Conservation (phyloP, 2,113 vertebrate species). For the Chloebia gouldiae region DNA sequence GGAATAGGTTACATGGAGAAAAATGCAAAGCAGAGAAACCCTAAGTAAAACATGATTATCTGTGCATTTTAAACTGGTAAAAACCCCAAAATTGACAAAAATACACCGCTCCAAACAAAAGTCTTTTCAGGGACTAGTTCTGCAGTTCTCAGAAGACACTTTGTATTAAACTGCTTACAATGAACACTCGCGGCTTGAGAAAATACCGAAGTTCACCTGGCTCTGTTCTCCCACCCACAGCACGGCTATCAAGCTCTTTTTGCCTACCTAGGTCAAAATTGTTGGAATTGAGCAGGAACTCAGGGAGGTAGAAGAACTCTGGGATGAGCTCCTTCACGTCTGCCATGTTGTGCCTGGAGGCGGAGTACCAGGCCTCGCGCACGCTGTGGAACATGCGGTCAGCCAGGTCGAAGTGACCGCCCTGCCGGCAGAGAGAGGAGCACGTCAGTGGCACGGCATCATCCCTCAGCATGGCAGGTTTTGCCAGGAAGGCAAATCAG, state of each 20-base stretch:
- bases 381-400: slow-evolving; percentile 99
- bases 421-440: slow-evolving; percentile 70
- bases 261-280: slow-evolving; percentile 94
- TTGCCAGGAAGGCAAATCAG: not conserved
- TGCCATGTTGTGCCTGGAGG: slow-evolving; percentile 99
- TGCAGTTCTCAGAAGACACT: not conserved
- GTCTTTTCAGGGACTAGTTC: not conserved
- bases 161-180: not conserved
- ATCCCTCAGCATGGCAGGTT: not conserved
- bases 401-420: slow-evolving; percentile 96
- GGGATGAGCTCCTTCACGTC: slow-evolving; percentile 98
- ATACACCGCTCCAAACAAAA: not conserved
- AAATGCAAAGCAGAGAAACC: not conserved
- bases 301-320: slow-evolving; percentile 97
- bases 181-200: not conserved
- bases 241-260: not conserved
- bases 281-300: slow-evolving; percentile 96
- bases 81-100: not conserved
- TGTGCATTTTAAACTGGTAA: not conserved
- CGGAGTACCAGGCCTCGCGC: slow-evolving; percentile 93
- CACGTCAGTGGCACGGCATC: rapidly evolving
- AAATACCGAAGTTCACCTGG: not conserved
- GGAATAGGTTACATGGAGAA: not conserved
- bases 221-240: not conserved
- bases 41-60: not conserved